Conservation (phyloP, 2,888 invertebrate species). For the Labia minor region DNA sequence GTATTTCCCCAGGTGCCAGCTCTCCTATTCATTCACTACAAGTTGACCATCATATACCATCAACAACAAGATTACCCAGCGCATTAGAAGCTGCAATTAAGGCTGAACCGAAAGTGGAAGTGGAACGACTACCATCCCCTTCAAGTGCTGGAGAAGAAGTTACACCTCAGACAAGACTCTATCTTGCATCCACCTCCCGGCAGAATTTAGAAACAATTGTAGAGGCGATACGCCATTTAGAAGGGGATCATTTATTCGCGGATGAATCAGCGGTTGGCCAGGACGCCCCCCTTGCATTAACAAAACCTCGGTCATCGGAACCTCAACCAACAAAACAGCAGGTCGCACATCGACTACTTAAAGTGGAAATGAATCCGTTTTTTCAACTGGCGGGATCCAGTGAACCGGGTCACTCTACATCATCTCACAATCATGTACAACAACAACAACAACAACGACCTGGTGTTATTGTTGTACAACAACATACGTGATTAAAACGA, state of each 20-base stretch:
- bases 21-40: slow-evolving; percentile 19
- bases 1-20: slow-evolving; percentile 8
- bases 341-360: slow-evolving; percentile 22
- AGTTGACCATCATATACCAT: slow-evolving; percentile 31
- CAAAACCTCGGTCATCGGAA: slow-evolving; percentile 38
- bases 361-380: slow-evolving; percentile 49
- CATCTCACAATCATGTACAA: slow-evolving; percentile 33
- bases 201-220: slow-evolving; percentile 97
- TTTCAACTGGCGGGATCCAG: slow-evolving; percentile 43
- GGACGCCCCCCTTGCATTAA: slow-evolving; percentile 50
- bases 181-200: slow-evolving; percentile 51
- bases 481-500: slow-evolving; percentile 53
- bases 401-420: slow-evolving; percentile 25
- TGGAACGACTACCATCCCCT: slow-evolving; percentile 39
- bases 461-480: slow-evolving; percentile 83
- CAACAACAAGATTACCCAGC: slow-evolving; percentile 46
- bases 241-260: slow-evolving; percentile 87
- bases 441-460: slow-evolving; percentile 62
- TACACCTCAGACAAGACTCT: slow-evolving; percentile 36
- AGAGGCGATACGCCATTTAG: slow-evolving; percentile 94
- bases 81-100: slow-evolving; percentile 79
- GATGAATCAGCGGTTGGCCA: slow-evolving; percentile 49
- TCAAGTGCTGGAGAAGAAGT: slow-evolving; percentile 41
- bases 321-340: slow-evolving; percentile 27
- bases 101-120: slow-evolving; percentile 74